These are phyloP conservation scores for Drosophila ironensis DNA, from an alignment of 1,140 invertebrate genomes.

Conservation along the genomic window DNA sequence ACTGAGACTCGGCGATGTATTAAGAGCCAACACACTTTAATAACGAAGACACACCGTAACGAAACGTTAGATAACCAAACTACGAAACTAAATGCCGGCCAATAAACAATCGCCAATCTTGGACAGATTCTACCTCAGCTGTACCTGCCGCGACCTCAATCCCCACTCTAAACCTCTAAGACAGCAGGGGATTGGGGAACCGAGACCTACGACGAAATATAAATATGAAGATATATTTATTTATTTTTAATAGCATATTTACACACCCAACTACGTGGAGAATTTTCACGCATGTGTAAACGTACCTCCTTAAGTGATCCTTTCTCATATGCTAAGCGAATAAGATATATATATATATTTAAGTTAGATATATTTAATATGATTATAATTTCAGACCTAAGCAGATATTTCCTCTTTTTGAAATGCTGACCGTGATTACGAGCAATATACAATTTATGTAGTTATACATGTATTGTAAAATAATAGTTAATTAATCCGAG, in stretches of 20 bases:
- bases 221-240: conserved; percentile 76
- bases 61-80: not conserved
- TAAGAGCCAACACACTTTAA: conserved; percentile 78
- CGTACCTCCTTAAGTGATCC: conserved; percentile 78
- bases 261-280: conserved; percentile 64
- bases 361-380: conserved; percentile 10
- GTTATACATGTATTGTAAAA: no score
- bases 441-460: conserved; percentile 76
- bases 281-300: conserved; percentile 63
- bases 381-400: no score
- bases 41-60: conserved; percentile 19
- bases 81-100: conserved; percentile 45
- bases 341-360: conserved; percentile 50
- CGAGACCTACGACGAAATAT: conserved; percentile 53
- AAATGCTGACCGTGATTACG: conserved; percentile 58
- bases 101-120: conserved; percentile 27
- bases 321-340: conserved; percentile 76
- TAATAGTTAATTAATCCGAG: conserved; percentile 71
- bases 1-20: conserved; percentile 59
- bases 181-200: conserved; percentile 6
- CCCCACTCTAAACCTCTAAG: conserved; percentile 10
- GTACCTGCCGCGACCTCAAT: conserved; percentile 64
- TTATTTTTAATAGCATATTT: conserved; percentile 76
- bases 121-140: conserved; percentile 65
- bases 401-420: conserved; percentile 63